Percentiles rank a stretch among this genome's conserved stretches.
Evolutionary conservation across 2,888 invertebrate genomes (phyloP).

Genomic region (Nomada fucata): DNA sequence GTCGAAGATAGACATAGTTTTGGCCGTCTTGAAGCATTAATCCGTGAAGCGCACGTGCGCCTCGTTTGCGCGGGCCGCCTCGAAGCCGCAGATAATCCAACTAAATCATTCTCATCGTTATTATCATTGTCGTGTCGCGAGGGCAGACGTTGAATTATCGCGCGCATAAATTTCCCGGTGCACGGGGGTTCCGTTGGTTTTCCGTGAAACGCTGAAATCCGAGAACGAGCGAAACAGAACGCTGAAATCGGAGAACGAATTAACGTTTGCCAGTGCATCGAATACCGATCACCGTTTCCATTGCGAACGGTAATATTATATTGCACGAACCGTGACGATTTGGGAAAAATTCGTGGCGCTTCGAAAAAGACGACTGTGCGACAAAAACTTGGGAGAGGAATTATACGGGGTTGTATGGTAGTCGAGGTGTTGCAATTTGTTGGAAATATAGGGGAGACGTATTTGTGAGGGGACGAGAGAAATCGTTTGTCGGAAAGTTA

Average conservation of each 20-base stretch:
- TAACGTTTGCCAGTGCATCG: not conserved
- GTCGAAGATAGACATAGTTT: constrained; percentile 70
- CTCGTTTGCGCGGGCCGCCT: not conserved
- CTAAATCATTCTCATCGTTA: constrained; percentile 54
- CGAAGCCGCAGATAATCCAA: constrained; percentile 33
- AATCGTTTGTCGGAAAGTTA: too few species aligned
- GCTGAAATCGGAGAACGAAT: constrained; percentile 24
- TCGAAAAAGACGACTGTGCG: not conserved
- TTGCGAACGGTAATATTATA: not conserved
- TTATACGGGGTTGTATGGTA: too few species aligned
- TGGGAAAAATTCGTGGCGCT: not conserved
- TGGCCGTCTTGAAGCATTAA: constrained; percentile 66
- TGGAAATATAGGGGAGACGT: too few species aligned
- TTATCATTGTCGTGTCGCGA: constrained; percentile 44
- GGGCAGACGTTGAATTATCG: constrained; percentile 54
- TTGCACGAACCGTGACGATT: too few species aligned
- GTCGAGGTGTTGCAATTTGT: too few species aligned
- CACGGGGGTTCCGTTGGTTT: not conserved
- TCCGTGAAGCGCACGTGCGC: constrained; percentile 57
- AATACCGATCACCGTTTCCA: not conserved
- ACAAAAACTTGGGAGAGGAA: too few species aligned
- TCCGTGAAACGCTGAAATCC: constrained; percentile 7
- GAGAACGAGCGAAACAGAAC: constrained; percentile 26
- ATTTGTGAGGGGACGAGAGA: too few species aligned
- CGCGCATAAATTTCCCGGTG: constrained; percentile 38